Base-by-base conservation (phyloP, 2,797 vertebrate species). In the Chaenodraco wilsoni region DNA sequence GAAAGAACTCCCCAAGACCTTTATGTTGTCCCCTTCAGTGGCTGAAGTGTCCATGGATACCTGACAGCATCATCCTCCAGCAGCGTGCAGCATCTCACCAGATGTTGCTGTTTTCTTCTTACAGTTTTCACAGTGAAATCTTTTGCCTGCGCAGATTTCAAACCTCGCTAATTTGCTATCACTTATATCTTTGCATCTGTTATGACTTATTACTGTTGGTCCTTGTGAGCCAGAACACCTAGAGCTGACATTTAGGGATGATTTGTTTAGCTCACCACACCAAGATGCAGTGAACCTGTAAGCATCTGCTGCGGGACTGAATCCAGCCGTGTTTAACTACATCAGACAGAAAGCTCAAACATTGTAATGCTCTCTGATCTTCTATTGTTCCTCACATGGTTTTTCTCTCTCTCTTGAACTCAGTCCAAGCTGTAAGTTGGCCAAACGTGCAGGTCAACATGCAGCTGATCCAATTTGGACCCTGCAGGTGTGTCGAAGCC, bases 201-300 rank as follows among this genome's bases (percentile, higher is more conserved):
- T 87, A 17, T 81, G 64, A 78, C 68, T 86, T 77, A 79, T 80
- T 79, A 40, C 76, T 65, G 76, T 72, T 67, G 50, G 41, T 63
- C 66, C 49, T 57, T 27, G 73, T 23, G 69, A 79, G 85, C 60
- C 81, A 89, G 88, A 79, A 84, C 85, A 71, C 76, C 84, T 82
- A 86, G 73, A 65, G 52, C 70, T 78, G 85, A 86, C 82, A 63
- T 78, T 57, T 67, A 63, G 54, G 52, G 48, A 83, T 70, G 78
- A 81, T 85, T 84, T 89, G 84, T 90, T 88, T 88, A 83, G 65
- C 72, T 85, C 84, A 75, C 41, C 10, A 79, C 78, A 60, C 84
- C 69, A 69, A 80, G 82, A 83, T 77, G 66, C 58, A 51, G 49
- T 54, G 59, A 77, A 66, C 57, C 60, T 65, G 66, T 59, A 79